Conservation (phyloP, 2,113 vertebrate genomes). For the Microtus ochrogaster region DNA sequence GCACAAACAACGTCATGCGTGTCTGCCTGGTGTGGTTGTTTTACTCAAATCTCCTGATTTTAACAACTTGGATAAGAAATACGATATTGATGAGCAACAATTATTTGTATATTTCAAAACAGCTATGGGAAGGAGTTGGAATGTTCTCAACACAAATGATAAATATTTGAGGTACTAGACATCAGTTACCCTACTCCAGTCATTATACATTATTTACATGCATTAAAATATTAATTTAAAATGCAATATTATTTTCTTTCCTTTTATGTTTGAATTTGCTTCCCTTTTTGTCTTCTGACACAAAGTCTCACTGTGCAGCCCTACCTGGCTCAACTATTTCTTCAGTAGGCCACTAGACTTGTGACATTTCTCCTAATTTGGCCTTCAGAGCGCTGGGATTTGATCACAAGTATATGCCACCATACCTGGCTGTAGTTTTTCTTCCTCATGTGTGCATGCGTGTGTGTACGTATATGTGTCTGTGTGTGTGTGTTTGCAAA, state of each 20-base stretch:
- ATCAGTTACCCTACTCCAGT: not conserved
- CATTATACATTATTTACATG: not conserved
- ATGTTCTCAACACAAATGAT: not conserved
- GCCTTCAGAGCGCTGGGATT: not conserved
- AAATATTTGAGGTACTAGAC: not conserved
- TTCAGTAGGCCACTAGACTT: not conserved
- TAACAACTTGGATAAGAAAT: not conserved
- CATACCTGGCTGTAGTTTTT: not conserved
- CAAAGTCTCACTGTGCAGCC: not conserved
- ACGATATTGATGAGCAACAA: not conserved
- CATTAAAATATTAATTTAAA: not conserved
- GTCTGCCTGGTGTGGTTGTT: not conserved
- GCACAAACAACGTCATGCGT: not conserved
- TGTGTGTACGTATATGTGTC: not conserved
- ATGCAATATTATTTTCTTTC: not conserved
- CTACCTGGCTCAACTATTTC: not conserved
- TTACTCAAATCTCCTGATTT: not conserved
- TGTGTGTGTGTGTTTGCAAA: not conserved
- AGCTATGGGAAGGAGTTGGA: not conserved
- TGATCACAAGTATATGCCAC: no score
- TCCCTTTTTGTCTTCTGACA: not conserved
- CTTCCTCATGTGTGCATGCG: not conserved
- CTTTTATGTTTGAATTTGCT: not conserved
- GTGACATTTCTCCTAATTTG: no score
- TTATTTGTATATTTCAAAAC: not conserved